A percentile compares a stretch with the other conserved stretches of the same genome.
phyloP scores from a whole-genome alignment of 2,888 invertebrate genomes.

The Lymantria dispar region DNA sequence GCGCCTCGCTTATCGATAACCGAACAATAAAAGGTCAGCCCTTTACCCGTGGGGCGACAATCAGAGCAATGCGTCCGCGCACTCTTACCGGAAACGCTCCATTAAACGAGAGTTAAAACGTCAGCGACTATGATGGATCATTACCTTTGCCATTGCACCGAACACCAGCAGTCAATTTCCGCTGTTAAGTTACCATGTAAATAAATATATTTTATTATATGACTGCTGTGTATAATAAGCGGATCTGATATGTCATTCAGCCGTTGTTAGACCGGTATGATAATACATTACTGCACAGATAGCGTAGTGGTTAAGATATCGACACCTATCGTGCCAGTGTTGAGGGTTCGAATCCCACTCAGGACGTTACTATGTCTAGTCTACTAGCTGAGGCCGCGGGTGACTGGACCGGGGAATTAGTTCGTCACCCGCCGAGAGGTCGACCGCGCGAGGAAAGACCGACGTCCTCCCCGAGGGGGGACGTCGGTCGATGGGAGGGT shows the following conservation, averaged over 20 bases:
- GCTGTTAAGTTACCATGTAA: conserved; percentile 31
- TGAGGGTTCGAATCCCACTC: too few species aligned
- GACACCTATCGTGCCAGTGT: too few species aligned
- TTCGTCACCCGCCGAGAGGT: too few species aligned
- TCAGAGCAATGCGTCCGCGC: conserved; percentile 51
- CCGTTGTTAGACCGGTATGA: conserved; percentile 10
- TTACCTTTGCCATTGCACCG: conserved; percentile 32
- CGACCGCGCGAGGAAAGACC: too few species aligned
- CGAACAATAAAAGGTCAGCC: conserved; percentile 58
- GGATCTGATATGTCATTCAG: neutral
- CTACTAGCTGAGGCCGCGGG: too few species aligned
- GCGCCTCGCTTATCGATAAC: conserved; percentile 59
- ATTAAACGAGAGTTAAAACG: conserved; percentile 51
- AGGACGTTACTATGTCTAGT: too few species aligned
- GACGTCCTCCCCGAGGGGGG: too few species aligned
- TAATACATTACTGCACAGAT: conserved; percentile 21
- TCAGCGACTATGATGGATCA: conserved; percentile 48
- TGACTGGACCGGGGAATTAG: too few species aligned
- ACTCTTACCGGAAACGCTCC: conserved; percentile 51
- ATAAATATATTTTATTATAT: conserved; percentile 27
- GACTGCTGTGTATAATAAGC: conserved; percentile 14
- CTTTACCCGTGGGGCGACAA: conserved; percentile 50
- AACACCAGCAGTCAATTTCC: conserved; percentile 41
- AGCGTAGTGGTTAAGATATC: too few species aligned
- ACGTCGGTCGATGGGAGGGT: too few species aligned